phyloP scores from a whole-genome alignment of 2,888 invertebrate genomes.

The Lepidocyrtoides sp. region DNA sequence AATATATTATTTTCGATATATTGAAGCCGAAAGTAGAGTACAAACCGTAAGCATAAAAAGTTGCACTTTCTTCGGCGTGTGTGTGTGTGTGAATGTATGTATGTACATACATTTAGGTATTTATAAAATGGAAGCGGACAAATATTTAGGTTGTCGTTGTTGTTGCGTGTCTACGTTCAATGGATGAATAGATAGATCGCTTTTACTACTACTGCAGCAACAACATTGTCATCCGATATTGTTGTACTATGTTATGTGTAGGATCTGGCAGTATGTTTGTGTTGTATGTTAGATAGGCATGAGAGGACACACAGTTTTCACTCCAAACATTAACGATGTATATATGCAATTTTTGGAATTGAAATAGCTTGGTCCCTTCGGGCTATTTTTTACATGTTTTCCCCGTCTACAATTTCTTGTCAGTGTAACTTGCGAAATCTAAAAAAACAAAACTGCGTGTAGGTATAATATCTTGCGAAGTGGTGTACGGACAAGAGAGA shows the following conservation, averaged over 20 bases:
- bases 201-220: background rate
- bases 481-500: background rate
- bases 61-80: background rate
- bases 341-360: slow-evolving; percentile 71
- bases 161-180: slow-evolving; percentile 2
- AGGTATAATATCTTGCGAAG: background rate
- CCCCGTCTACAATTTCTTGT: background rate
- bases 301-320: background rate
- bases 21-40: too few species aligned
- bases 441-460: background rate
- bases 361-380: slow-evolving; percentile 57
- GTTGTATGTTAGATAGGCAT: background rate
- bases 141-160: background rate
- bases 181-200: slow-evolving; percentile 23
- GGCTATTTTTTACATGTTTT: slow-evolving; percentile 59
- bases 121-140: slow-evolving; percentile 5
- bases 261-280: background rate
- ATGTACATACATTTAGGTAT: background rate
- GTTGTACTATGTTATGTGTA: slow-evolving; percentile 16
- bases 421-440: slow-evolving; percentile 1
- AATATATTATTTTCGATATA: too few species aligned
- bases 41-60: background rate
- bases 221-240: slow-evolving; percentile 19
- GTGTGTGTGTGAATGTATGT: too few species aligned
- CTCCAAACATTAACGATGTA: background rate